Percentiles rank a stretch among this genome's conserved stretches.
Evolutionary conservation across 2,113 vertebrate species (phyloP).

Genomic region (Ceratotherium simum): DNA sequence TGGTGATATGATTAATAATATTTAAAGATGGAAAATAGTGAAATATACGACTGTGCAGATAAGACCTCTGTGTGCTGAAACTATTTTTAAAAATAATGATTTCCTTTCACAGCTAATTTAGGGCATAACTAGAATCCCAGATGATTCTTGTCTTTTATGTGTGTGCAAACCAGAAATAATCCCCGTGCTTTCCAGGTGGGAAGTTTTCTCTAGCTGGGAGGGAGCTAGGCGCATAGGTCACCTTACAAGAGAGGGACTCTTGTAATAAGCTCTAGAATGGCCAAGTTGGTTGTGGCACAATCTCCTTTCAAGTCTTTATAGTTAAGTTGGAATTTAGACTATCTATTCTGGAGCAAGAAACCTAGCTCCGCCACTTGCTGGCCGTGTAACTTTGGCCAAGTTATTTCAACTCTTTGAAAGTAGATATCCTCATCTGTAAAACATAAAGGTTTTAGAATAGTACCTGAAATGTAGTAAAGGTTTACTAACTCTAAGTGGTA

Average conservation of each 20-base stretch:
- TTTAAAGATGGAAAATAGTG: constrained; percentile 45
- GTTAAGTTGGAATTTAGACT: neutral
- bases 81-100: constrained; percentile 41
- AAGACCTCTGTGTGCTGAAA: constrained; percentile 19
- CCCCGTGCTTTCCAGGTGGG: neutral
- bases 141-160: neutral
- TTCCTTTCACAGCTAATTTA: neutral
- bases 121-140: neutral
- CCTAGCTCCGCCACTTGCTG: neutral
- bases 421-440: neutral
- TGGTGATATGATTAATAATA: constrained; percentile 32
- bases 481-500: neutral
- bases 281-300: neutral
- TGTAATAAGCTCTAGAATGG: neutral
- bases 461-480: neutral
- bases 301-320: neutral
- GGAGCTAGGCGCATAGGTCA: neutral
- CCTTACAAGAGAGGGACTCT: neutral
- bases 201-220: neutral
- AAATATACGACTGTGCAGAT: neutral
- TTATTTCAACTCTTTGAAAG: constrained; percentile 12
- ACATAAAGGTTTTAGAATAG: neutral
- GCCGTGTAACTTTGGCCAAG: neutral
- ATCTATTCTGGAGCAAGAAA: neutral
- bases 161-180: constrained; percentile 8